Percentiles rank a stretch among this genome's conserved stretches.
phyloP scores from a whole-genome alignment of 2,113 vertebrate genomes.

The Taurulus bubalis region DNA sequence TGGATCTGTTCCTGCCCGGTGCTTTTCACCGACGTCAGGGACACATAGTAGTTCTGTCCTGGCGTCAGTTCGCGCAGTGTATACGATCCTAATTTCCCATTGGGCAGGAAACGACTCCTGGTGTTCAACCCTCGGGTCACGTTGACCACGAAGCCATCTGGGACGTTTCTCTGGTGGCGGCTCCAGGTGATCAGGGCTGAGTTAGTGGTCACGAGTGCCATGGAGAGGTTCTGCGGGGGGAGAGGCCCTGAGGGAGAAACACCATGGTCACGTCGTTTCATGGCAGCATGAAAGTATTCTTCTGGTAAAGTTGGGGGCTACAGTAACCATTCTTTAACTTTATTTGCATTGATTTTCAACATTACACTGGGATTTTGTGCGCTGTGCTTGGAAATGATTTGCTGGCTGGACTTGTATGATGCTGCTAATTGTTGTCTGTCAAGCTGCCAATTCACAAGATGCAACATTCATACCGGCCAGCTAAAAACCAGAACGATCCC shows the following conservation, averaged over 20 bases:
- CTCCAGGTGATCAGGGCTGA: slow-evolving; percentile 90
- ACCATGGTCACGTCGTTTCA: slow-evolving; percentile 21
- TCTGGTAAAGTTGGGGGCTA: neutral
- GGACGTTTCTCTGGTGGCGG: slow-evolving; percentile 61
- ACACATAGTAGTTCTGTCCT: slow-evolving; percentile 88
- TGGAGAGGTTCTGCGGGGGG: slow-evolving; percentile 90
- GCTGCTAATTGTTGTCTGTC: neutral
- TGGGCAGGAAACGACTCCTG: slow-evolving; percentile 93
- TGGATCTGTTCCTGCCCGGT: slow-evolving; percentile 87
- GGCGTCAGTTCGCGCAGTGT: slow-evolving; percentile 89
- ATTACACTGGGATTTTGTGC: neutral
- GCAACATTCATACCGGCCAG: neutral
- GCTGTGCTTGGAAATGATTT: neutral
- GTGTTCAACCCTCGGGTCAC: slow-evolving; percentile 90
- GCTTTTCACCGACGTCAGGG: slow-evolving; percentile 87
- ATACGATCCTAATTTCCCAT: slow-evolving; percentile 86
- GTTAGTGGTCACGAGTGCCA: slow-evolving; percentile 86
- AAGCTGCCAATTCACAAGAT: neutral
- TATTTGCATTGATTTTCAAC: neutral
- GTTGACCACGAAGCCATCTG: slow-evolving; percentile 94
- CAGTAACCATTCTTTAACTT: neutral
- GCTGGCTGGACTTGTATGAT: neutral
- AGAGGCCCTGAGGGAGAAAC: slow-evolving; percentile 86
- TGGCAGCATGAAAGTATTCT: neutral
- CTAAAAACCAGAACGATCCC: neutral